Conservation (phyloP, 1,140 invertebrate species). For the Lepidotrigona ventralis region DNA sequence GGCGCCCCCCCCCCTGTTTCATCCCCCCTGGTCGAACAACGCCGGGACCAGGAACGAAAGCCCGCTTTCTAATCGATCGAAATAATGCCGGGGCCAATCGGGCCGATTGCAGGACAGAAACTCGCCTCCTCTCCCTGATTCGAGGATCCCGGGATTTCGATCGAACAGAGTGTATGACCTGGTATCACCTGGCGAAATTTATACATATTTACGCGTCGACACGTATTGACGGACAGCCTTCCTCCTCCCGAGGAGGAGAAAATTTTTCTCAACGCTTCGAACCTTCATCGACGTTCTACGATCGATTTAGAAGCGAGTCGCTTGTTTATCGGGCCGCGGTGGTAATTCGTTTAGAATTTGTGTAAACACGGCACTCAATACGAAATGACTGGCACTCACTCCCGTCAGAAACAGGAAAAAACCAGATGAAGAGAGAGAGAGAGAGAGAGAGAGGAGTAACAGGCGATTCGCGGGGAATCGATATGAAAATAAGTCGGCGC, state of each 20-base stretch:
- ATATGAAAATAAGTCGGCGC: slow-evolving; percentile 29
- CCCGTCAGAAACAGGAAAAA: neutral
- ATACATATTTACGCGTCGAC: slow-evolving; percentile 1
- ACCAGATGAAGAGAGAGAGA: too few species aligned
- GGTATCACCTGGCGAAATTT: neutral
- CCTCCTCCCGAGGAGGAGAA: too few species aligned
- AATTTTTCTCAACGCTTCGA: too few species aligned
- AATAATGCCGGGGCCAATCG: slow-evolving; percentile 62
- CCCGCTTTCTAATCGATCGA: slow-evolving; percentile 63
- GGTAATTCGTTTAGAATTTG: neutral
- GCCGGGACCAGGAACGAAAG: slow-evolving; percentile 19
- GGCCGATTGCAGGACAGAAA: slow-evolving; percentile 58
- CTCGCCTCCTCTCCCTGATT: slow-evolving; percentile 51
- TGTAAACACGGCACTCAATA: neutral
- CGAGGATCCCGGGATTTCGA: slow-evolving; percentile 33
- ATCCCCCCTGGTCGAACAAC: neutral
- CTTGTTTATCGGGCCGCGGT: neutral
- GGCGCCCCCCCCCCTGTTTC: slow-evolving; percentile 17
- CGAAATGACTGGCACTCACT: neutral
- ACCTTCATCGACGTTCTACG: too few species aligned
- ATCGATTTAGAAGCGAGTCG: neutral
- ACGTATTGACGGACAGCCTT: too few species aligned
- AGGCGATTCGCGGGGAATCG: neutral
- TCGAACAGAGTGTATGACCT: slow-evolving; percentile 27
- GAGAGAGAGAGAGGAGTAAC: neutral